A percentile compares a stretch with the other conserved stretches of the same genome.
Evolutionary conservation across 2,888 invertebrate genomes (phyloP).

Genomic region (Abrostola tripartita): DNA sequence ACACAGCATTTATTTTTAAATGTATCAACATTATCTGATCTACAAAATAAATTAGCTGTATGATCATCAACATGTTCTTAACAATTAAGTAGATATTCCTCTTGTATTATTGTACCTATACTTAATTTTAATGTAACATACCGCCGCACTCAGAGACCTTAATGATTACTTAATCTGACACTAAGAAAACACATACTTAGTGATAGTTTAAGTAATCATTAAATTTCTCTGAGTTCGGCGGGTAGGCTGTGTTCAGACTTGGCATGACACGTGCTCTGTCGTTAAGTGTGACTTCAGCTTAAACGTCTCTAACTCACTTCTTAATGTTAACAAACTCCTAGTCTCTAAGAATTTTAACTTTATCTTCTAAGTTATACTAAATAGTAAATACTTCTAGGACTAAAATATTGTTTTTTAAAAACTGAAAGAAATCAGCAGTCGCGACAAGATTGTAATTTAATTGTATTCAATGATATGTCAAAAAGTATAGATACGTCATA

Average conservation of each 20-base stretch:
- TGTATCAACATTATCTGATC: not conserved
- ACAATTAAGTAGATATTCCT: constrained; percentile 11
- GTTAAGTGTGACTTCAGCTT: constrained; percentile 5
- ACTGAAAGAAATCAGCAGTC: not conserved
- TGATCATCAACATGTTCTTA: constrained; percentile 3
- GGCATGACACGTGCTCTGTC: not conserved
- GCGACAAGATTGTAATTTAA: constrained; percentile 9
- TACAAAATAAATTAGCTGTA: not conserved
- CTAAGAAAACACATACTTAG: no score
- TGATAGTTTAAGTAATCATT: no score
- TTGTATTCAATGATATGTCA: constrained; percentile 8
- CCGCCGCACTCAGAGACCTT: no score
- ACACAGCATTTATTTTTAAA: constrained; percentile 2
- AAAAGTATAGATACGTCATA: no score
- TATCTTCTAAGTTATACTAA: constrained; percentile 29
- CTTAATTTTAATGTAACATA: constrained; percentile 12
- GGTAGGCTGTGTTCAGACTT: constrained; percentile 1
- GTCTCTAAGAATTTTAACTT: constrained; percentile 53
- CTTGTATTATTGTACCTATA: constrained; percentile 26
- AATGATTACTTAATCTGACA: no score
- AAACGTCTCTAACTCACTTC: constrained; percentile 49
- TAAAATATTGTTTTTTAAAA: constrained; percentile 12
- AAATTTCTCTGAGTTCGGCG: no score
- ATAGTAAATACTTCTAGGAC: constrained; percentile 20
- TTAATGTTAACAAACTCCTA: constrained; percentile 51